A percentile compares a stretch with the other conserved stretches of the same genome.
Evolutionary conservation across 2,888 invertebrate species (phyloP).

Genomic region (Zaprionus bogoriensis): DNA sequence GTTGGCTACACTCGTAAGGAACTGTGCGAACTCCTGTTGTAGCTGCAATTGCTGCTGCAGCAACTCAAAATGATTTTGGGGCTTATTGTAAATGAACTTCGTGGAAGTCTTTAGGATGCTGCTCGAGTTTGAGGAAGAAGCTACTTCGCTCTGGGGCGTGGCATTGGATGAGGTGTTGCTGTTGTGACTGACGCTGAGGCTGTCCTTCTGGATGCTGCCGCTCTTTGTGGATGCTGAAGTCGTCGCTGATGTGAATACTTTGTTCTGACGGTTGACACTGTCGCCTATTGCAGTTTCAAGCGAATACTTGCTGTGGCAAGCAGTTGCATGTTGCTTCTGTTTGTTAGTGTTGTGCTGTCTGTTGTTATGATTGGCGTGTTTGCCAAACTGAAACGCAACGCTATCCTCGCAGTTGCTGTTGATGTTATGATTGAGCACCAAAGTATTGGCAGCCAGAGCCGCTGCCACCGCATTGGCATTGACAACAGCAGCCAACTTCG

Average conservation of each 20-base stretch:
- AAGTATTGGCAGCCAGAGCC: slow-evolving; percentile 68
- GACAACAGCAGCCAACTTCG: slow-evolving; percentile 81
- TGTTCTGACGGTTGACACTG: slow-evolving; percentile 34
- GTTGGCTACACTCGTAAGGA: slow-evolving; percentile 75
- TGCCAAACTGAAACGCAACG: slow-evolving; percentile 40
- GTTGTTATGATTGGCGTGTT: slow-evolving; percentile 40
- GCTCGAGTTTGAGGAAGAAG: slow-evolving; percentile 30
- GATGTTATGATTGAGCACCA: slow-evolving; percentile 58
- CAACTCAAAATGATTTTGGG: slow-evolving; percentile 78
- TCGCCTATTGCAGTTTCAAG: slow-evolving; percentile 28
- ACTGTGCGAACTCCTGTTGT: slow-evolving; percentile 79
- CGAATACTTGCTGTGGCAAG: slow-evolving; percentile 37
- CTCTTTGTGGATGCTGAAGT: slow-evolving; percentile 10
- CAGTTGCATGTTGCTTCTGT: slow-evolving; percentile 31
- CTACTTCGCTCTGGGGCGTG: slow-evolving; percentile 22
- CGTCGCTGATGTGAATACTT: slow-evolving; percentile 16
- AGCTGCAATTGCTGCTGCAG: slow-evolving; percentile 78
- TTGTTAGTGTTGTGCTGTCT: slow-evolving; percentile 37
- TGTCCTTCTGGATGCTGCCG: slow-evolving; percentile 17
- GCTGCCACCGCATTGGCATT: slow-evolving; percentile 75
- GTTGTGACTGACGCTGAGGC: slow-evolving; percentile 20
- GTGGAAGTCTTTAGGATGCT: slow-evolving; percentile 76
- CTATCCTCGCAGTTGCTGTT: slow-evolving; percentile 36
- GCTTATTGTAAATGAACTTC: slow-evolving; percentile 80
- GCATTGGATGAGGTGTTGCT: slow-evolving; percentile 27